phyloP scores from a whole-genome alignment of 2,888 invertebrate genomes.

The Seira ritae region DNA sequence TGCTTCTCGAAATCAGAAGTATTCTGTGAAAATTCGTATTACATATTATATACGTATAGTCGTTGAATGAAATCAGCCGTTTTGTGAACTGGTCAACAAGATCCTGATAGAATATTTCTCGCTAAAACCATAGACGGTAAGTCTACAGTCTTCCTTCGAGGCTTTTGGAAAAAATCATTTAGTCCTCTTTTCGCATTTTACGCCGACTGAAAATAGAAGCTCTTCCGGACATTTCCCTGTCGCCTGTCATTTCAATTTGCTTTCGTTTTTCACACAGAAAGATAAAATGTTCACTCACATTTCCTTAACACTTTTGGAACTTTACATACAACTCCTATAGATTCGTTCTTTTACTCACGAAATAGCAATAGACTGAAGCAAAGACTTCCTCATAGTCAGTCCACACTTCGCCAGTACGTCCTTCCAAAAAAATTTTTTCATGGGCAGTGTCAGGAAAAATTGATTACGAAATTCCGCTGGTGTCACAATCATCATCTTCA shows the following conservation, averaged over 20 bases:
- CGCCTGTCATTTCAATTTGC: background rate
- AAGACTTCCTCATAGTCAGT: too few relatives aligned
- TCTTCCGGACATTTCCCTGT: background rate
- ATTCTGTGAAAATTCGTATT: too few relatives aligned
- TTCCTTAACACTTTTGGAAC: background rate
- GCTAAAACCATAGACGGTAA: background rate
- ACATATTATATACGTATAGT: background rate
- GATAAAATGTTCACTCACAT: background rate
- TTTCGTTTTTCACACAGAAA: background rate
- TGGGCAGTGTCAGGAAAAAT: conserved; percentile 4
- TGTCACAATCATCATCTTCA: background rate
- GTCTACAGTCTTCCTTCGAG: background rate
- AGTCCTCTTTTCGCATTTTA: background rate
- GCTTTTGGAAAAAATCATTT: background rate
- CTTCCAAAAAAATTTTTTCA: too few relatives aligned
- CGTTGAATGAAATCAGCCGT: background rate
- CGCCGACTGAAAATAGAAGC: background rate
- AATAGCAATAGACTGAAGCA: too few relatives aligned
- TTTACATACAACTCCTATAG: too few relatives aligned
- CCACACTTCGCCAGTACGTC: too few relatives aligned
- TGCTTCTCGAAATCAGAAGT: too few relatives aligned
- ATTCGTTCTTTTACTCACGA: background rate
- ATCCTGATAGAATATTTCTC: conserved; percentile 3
- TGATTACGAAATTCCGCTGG: background rate
- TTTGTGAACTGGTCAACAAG: conserved; percentile 4